Evolutionary conservation across 1,140 invertebrate genomes (phyloP), one percentile per base, ranked within the genome.

Genomic region (Drosophila equinoxialis): DNA sequence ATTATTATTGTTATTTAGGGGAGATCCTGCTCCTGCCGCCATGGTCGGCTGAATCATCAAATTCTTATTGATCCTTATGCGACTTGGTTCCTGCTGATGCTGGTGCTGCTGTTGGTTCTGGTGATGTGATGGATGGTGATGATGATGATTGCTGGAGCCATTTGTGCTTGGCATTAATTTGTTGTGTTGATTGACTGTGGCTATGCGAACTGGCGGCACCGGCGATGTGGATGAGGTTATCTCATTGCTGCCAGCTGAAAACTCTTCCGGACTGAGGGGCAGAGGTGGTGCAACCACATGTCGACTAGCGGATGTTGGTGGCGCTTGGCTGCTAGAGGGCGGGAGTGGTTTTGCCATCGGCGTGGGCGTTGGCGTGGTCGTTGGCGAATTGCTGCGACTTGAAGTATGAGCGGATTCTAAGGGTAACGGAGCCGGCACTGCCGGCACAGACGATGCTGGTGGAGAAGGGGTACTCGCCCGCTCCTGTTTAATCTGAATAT

Each of bases 141-240:
- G 81, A 26, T 70, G 77, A 33, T 45, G 71, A 59, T 51, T 55
- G 45, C 48, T 77, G 70, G 65, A 65, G 65, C 76, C 68, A 67
- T 59, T 77, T 8, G 76, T 79, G 60, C 74, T 84, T 62, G 81
- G 86, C 73, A 91, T 71, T 59, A 92, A 77, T 77, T 92, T 92
- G 42, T 76, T 81, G 68, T 92, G 91, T 59, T 92, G 91, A 71
- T 92, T 91, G 13, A 91, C 90, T 65, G 90, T 91, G 74, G 90
- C 86, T 45, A 91, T 91, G 10, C 51, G 62, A 5, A 13, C 8
- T 13, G 65, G 41, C 17, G 92, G 90, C 63, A 86, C 86, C n/a
- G 94, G 94, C 11, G 94, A 94, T 26, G 94, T 94, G 14, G 94
- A 94, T 20, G 94, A 94, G 39, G 94, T 94, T 61, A 94, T 94